A percentile compares a stretch with the other conserved stretches of the same genome.
Conservation (phyloP, 2,113 vertebrate species). For the Gambusia affinis region DNA sequence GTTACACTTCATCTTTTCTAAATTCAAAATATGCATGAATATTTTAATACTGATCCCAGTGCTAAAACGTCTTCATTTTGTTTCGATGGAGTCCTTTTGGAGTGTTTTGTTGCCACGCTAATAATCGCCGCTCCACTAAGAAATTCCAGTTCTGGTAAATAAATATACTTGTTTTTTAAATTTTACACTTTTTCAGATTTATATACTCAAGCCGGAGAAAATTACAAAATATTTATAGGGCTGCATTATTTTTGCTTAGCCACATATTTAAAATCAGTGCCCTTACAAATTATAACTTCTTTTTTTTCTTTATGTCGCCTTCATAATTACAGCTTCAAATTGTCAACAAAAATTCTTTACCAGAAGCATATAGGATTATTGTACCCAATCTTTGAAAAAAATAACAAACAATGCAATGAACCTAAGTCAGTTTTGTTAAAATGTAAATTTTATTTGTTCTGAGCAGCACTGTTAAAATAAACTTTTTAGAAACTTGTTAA, state of each 20-base stretch:
- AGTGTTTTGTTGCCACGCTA: not conserved
- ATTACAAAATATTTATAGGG: not conserved
- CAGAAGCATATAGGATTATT: not conserved
- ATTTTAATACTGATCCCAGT: no score
- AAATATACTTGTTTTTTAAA: no score
- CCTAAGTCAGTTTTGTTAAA: not conserved
- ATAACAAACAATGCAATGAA: not conserved
- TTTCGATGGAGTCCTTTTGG: not conserved
- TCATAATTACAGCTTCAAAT: not conserved
- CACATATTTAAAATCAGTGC: not conserved
- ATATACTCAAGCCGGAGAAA: not conserved
- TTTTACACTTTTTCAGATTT: not conserved
- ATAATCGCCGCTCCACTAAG: no score
- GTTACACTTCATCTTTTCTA: no score
- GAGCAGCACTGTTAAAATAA: constrained; percentile 36
- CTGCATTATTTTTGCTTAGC: not conserved
- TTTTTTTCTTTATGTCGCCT: no score
- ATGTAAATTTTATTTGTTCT: not conserved
- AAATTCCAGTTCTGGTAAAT: no score
- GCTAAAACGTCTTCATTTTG: no score
- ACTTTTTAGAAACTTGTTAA: constrained; percentile 56
- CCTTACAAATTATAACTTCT: not conserved
- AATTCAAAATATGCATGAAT: no score
- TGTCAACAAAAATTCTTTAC: not conserved
- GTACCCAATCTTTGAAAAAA: not conserved